Percentiles rank a stretch among this genome's conserved stretches.
Evolutionary conservation across 2,113 vertebrate genomes (phyloP).

Genomic region (Gobius niger): DNA sequence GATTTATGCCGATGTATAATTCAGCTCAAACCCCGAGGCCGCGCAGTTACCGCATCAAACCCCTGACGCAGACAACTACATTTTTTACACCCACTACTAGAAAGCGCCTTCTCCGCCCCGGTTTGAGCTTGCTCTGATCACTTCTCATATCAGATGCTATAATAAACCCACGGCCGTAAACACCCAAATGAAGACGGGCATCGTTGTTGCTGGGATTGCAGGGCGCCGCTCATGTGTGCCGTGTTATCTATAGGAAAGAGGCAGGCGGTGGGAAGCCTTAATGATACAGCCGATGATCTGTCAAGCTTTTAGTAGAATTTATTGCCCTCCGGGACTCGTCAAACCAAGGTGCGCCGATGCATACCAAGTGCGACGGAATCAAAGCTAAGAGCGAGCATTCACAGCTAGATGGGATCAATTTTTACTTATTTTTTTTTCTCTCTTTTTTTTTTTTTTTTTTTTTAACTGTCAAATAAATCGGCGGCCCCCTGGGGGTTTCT

Average conservation of each 20-base stretch:
- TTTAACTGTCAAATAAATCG: slow-evolving; percentile 31
- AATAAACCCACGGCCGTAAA: slow-evolving; percentile 60
- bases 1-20: slow-evolving; percentile 53
- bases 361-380: slow-evolving; percentile 42
- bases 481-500: neutral
- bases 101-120: slow-evolving; percentile 19
- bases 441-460: slow-evolving; percentile 28
- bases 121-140: slow-evolving; percentile 34
- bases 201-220: slow-evolving; percentile 19
- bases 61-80: slow-evolving; percentile 24
- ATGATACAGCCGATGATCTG: slow-evolving; percentile 52
- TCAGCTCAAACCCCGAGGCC: slow-evolving; percentile 21
- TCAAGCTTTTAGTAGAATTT: slow-evolving; percentile 63
- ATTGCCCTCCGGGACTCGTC: slow-evolving; percentile 56
- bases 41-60: slow-evolving; percentile 2
- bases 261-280: slow-evolving; percentile 46
- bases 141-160: slow-evolving; percentile 51
- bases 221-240: slow-evolving; percentile 33
- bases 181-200: slow-evolving; percentile 57
- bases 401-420: slow-evolving; percentile 28
- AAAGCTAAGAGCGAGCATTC: slow-evolving; percentile 16
- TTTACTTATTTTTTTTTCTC: slow-evolving; percentile 34
- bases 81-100: slow-evolving; percentile 51
- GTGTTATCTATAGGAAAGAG: slow-evolving; percentile 45
- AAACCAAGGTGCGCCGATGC: slow-evolving; percentile 43